phyloP scores from a whole-genome alignment of 2,113 vertebrate species.

The Mobula hypostoma region DNA sequence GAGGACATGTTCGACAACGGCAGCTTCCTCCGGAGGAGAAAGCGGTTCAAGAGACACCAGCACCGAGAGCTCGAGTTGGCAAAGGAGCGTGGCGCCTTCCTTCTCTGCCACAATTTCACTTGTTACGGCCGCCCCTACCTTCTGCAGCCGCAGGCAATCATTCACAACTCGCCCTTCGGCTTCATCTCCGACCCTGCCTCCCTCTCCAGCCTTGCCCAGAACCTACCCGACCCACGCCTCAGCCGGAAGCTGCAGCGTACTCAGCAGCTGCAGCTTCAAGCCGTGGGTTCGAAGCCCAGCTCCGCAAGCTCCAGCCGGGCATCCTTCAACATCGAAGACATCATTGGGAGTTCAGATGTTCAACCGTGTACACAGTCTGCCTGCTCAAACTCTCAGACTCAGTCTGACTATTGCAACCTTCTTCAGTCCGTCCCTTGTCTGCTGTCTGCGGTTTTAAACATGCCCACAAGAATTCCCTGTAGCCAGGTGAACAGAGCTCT shows the following conservation, averaged over 20 bases:
- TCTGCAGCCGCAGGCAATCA: slow-evolving; percentile 45
- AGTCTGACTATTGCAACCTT: slow-evolving; percentile 45
- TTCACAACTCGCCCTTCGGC: slow-evolving; percentile 47
- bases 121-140: slow-evolving; percentile 56
- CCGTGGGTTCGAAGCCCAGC: slow-evolving; percentile 8
- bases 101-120: slow-evolving; percentile 56
- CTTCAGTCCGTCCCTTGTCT: slow-evolving; percentile 48
- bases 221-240: slow-evolving; percentile 46
- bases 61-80: slow-evolving; percentile 10
- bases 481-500: slow-evolving; percentile 39
- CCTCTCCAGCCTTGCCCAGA: slow-evolving; percentile 44
- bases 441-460: slow-evolving; percentile 52
- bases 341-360: slow-evolving; percentile 56
- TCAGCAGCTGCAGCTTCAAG: slow-evolving; percentile 42
- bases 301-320: slow-evolving; percentile 37
- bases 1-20: slow-evolving; percentile 88
- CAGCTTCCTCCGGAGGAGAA: slow-evolving; percentile 79
- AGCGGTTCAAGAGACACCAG: slow-evolving; percentile 76
- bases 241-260: slow-evolving; percentile 40
- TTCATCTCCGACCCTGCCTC: slow-evolving; percentile 52
- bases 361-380: slow-evolving; percentile 27
- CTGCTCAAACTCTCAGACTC: neutral
- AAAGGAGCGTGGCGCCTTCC: slow-evolving; percentile 41
- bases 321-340: slow-evolving; percentile 71
- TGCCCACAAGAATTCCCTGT: slow-evolving; percentile 46